Evolutionary conservation across 2,797 vertebrate genomes (phyloP), one percentile per base, ranked within the genome.

Genomic region (Cirrhinus mrigala): DNA sequence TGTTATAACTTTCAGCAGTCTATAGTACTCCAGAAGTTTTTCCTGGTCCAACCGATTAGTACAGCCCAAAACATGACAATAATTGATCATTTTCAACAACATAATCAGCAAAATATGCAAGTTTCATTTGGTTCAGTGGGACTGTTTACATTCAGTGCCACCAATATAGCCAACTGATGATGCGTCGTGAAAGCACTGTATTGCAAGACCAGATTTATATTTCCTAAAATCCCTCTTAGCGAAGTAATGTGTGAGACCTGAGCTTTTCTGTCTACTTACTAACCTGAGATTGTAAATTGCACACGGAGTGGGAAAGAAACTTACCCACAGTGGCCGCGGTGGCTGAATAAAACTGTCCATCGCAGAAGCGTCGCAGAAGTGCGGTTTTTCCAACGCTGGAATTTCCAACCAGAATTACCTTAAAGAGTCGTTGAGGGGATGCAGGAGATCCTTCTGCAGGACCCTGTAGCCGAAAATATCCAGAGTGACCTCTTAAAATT

Each of bases 311-410:
- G 6, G 22, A 24, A 4, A 54, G 2, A 27, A 89, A 90, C 95
- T 95, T 93, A 99, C 98, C 98, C 87, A 99, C 95, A 73, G 98
- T 99, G 81, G 98, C 97, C 10, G 95, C 93, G 50, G 95, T 96
- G 86, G 95, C 92, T 0, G 95, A 91, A 69, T 93, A 94, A 93
- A 98, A 98, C 22, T 50, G 90, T 50, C 95, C 95, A 82, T 98
- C 97, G 44, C 97, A 99, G 93, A 99, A 96, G 86, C 95, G 94
- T 87, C 95, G 95, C 20, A 99, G 93, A 84, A 99, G 94, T 3
- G 96, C 98, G 0, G 97, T 99, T 94, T 99, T 99, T 66, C 98
- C 98, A 77, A 99, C 97, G 0, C 95, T 96, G 0, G 97, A 98
- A 91, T 98, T 97, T n/a, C 97, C 97, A 69, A 99, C 96, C 82